These are phyloP conservation scores for Chauna torquata DNA, from an alignment of 2,113 vertebrate species.

Conservation along the genomic window DNA sequence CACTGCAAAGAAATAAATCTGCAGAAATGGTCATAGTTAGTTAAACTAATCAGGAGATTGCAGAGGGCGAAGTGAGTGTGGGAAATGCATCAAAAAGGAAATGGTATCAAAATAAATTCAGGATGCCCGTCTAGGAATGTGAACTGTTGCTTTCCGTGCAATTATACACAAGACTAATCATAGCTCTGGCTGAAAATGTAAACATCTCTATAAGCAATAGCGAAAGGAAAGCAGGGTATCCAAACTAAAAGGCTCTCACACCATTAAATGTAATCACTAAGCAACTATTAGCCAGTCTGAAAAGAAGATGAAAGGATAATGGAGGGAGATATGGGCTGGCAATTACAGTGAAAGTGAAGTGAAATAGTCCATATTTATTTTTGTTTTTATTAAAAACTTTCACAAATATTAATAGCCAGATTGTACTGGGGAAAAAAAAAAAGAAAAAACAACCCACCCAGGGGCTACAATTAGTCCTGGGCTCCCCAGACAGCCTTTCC, in stretches of 20 bases:
- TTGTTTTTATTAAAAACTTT: constrained; percentile 13
- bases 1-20: neutral
- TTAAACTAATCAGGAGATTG: neutral
- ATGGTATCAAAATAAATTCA: constrained; percentile 44
- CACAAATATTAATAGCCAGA: neutral
- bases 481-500: neutral
- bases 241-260: constrained; percentile 59
- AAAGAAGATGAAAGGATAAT: constrained; percentile 73
- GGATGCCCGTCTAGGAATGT: constrained; percentile 22
- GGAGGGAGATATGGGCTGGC: neutral
- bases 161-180: constrained; percentile 43
- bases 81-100: constrained; percentile 23
- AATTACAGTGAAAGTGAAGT: constrained; percentile 18
- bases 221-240: constrained; percentile 6
- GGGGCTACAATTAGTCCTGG: neutral
- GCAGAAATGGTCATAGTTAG: neutral
- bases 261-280: constrained; percentile 61
- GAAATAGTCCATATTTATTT: constrained; percentile 23
- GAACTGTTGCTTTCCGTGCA: constrained; percentile 1
- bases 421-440: neutral
- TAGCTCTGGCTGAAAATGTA: constrained; percentile 40
- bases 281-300: constrained; percentile 36
- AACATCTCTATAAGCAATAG: constrained; percentile 42
- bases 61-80: neutral
- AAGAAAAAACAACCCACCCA: neutral